phyloP scores from a whole-genome alignment of 2,113 vertebrate species.

The Zootoca vivipara region DNA sequence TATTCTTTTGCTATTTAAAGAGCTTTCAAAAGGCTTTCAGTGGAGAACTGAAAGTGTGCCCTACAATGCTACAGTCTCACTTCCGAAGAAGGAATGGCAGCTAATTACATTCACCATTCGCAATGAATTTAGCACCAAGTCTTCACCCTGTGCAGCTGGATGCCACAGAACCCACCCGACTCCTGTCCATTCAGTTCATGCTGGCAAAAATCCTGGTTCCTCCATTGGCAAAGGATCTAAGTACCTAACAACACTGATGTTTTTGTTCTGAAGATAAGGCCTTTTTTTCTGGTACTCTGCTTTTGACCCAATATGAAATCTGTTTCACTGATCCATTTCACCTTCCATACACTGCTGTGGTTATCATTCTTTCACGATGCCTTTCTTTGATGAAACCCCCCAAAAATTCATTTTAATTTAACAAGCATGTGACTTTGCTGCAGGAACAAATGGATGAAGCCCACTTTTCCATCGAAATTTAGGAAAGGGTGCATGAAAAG shows the following conservation, averaged over 20 bases:
- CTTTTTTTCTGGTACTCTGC: neutral
- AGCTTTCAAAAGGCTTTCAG: neutral
- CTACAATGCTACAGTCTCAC: neutral
- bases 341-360: neutral
- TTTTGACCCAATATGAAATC: neutral
- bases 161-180: neutral
- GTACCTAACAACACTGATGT: neutral
- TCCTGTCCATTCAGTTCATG: neutral
- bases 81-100: neutral
- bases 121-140: neutral
- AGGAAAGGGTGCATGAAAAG: neutral
- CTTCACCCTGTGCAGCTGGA: neutral
- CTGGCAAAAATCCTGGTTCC: neutral
- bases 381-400: conserved; percentile 8
- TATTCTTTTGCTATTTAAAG: neutral
- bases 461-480: conserved; percentile 28
- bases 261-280: conserved; percentile 4
- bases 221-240: neutral
- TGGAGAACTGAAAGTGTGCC: neutral
- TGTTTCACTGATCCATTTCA: neutral
- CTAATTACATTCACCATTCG: neutral
- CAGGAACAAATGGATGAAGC: conserved; percentile 13
- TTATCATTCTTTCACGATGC: conserved; percentile 10
- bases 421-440: conserved; percentile 5
- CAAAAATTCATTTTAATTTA: conserved; percentile 33